Percentiles rank a stretch among this genome's conserved stretches.
Evolutionary conservation across 2,888 invertebrate genomes (phyloP).

Genomic region (Drosophila cognata): DNA sequence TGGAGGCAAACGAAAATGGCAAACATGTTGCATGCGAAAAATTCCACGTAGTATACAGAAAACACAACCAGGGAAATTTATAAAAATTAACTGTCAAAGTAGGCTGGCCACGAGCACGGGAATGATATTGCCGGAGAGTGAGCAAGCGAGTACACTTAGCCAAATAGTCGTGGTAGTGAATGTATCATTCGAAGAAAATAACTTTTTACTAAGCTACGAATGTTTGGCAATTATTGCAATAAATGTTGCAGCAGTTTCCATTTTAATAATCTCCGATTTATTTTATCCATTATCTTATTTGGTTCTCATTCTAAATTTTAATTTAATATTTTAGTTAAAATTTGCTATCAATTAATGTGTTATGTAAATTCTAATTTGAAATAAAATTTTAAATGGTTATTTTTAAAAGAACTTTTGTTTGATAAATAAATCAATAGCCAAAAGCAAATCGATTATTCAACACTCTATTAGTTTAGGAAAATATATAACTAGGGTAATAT

Average conservation of each 20-base stretch:
- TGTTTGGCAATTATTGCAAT: background rate
- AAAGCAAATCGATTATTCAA: background rate
- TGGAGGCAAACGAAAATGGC: conserved; percentile 64
- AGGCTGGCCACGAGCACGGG: conserved; percentile 30
- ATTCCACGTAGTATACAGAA: conserved; percentile 45
- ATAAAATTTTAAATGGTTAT: background rate
- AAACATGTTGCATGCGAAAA: conserved; percentile 69
- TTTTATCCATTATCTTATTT: background rate
- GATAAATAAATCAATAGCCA: background rate
- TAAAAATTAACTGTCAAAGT: conserved; percentile 77
- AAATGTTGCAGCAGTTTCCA: background rate
- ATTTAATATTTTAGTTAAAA: background rate
- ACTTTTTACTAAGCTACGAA: background rate
- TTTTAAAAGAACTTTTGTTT: background rate
- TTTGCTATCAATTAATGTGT: background rate
- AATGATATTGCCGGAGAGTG: background rate
- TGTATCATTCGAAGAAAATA: background rate
- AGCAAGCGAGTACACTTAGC: conserved; percentile 26
- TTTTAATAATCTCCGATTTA: background rate
- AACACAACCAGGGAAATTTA: conserved; percentile 66
- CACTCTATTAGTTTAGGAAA: too few species aligned
- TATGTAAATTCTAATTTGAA: background rate
- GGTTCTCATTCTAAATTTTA: background rate
- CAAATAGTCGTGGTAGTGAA: conserved; percentile 3
- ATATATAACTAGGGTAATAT: too few species aligned